Conservation (phyloP, 2,113 vertebrate species). For the Myanophis thanlyinensis region DNA sequence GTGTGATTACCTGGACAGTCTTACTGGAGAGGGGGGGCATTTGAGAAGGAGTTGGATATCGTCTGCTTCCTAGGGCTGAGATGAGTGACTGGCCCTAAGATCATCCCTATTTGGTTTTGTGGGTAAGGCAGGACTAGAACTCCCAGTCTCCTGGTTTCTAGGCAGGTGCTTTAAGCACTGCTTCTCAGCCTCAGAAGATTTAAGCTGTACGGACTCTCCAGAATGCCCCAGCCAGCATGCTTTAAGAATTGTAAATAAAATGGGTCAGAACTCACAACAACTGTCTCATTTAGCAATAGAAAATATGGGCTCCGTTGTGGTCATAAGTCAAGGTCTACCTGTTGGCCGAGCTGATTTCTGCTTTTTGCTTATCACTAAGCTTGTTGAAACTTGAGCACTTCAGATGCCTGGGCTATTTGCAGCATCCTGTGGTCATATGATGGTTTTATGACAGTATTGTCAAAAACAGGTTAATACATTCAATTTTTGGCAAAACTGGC, state of each 20-base stretch:
- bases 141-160: background rate
- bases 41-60: background rate
- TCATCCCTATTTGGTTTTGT: background rate
- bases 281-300: no score
- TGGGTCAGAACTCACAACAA: no score
- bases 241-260: no score
- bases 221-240: background rate
- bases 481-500: no score
- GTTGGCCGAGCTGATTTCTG: background rate
- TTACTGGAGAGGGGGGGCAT: background rate
- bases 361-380: no score
- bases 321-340: no score
- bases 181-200: background rate
- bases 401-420: no score
- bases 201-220: background rate
- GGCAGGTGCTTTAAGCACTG: background rate
- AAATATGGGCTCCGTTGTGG: no score
- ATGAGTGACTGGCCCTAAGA: background rate
- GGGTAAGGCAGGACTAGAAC: background rate
- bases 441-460: no score
- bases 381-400: no score
- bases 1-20: background rate
- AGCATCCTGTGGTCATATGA: no score
- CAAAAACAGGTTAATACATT: no score
- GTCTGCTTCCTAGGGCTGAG: background rate